Conservation (phyloP, 1,140 invertebrate species). For the Bombus waltoni region DNA sequence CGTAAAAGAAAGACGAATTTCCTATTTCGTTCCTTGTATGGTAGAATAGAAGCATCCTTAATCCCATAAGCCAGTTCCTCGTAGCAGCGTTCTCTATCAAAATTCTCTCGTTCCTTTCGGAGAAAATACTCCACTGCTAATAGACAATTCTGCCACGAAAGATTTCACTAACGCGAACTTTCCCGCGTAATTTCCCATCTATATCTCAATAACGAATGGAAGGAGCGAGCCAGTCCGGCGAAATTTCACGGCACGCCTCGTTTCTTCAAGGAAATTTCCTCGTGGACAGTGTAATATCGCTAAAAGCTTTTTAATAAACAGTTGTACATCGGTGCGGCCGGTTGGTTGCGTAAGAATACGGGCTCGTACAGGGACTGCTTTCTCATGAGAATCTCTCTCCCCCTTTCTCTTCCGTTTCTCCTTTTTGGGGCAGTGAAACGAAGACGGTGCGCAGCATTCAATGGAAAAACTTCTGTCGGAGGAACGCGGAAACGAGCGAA, state of each 20-base stretch:
- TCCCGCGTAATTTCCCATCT: background rate
- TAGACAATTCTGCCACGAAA: background rate
- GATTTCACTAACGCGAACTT: background rate
- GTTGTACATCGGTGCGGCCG: conserved; percentile 38
- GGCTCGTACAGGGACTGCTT: conserved; percentile 20
- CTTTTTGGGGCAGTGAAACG: background rate
- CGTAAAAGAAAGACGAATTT: background rate
- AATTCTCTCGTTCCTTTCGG: background rate
- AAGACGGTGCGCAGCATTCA: background rate
- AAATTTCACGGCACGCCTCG: conserved; percentile 17
- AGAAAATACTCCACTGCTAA: background rate
- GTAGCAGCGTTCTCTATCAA: background rate
- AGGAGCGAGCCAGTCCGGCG: background rate
- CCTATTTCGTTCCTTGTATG: background rate
- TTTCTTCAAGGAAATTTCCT: conserved; percentile 23
- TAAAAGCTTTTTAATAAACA: conserved; percentile 76
- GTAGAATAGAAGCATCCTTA: background rate
- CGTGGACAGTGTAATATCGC: conserved; percentile 69
- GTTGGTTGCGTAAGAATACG: conserved; percentile 27
- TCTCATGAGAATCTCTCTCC: conserved; percentile 22
- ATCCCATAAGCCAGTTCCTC: background rate
- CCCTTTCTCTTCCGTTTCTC: background rate
- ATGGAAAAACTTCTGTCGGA: background rate
- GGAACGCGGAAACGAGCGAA: background rate
- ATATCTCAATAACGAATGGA: too few species aligned